A percentile compares a stretch with the other conserved stretches of the same genome.
These are phyloP conservation scores for Mormyrus hasselquistii DNA, from an alignment of 2,797 vertebrate genomes.

Conservation along the genomic window DNA sequence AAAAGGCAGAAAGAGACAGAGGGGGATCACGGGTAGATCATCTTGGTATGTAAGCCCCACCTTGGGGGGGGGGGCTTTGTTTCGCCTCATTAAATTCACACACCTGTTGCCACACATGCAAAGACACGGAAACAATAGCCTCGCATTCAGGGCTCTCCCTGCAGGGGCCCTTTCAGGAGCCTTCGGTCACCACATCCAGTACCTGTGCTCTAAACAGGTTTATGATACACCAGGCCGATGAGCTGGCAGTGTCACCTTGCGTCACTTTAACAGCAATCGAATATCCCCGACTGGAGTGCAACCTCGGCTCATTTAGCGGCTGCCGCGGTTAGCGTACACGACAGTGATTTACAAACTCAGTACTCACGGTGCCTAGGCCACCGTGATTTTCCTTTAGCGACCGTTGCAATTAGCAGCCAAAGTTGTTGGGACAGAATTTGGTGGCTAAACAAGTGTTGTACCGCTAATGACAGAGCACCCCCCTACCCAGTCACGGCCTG, in stretches of 20 bases:
- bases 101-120: not conserved
- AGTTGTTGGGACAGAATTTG: not conserved
- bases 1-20: not conserved
- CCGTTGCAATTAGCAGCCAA: not conserved
- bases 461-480: not conserved
- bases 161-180: not conserved
- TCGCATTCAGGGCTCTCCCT: not conserved
- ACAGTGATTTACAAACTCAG: not conserved
- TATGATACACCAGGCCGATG: not conserved
- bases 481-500: not conserved
- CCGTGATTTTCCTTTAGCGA: not conserved
- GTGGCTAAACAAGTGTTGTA: not conserved
- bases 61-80: too few species aligned
- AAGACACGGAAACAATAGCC: not conserved
- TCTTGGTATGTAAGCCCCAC: not conserved
- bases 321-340: not conserved
- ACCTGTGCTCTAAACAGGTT: conserved; percentile 1
- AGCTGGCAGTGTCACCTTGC: not conserved
- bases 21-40: not conserved
- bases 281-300: conserved; percentile 6
- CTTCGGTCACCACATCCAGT: not conserved
- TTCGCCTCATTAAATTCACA: not conserved
- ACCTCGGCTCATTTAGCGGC: not conserved
- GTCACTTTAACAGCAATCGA: not conserved
- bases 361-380: not conserved